Conservation (phyloP, 2,797 vertebrate species). For the Phaenicophaeus curvirostris region DNA sequence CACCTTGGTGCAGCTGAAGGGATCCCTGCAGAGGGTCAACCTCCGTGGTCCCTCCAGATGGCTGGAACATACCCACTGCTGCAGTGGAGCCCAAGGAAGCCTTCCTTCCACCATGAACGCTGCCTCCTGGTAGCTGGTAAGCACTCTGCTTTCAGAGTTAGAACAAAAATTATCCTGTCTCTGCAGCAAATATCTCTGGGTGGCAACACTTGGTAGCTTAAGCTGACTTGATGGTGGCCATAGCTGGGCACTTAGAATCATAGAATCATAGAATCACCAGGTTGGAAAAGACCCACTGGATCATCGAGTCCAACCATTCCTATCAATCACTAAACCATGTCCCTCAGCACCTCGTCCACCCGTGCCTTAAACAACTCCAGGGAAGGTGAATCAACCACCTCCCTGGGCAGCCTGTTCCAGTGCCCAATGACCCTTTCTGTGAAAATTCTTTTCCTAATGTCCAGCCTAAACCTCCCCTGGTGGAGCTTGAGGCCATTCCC, state of each 20-base stretch:
- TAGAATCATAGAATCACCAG: too few relatives aligned
- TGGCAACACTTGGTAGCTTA: accelerated
- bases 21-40: background rate
- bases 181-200: background rate
- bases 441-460: too few relatives aligned
- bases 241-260: background rate
- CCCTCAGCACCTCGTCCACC: too few relatives aligned
- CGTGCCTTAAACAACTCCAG: too few relatives aligned
- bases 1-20: background rate
- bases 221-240: background rate
- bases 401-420: too few relatives aligned
- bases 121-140: background rate
- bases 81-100: background rate
- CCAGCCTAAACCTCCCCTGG: too few relatives aligned
- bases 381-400: too few relatives aligned
- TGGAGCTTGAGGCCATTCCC: too few relatives aligned
- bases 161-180: background rate
- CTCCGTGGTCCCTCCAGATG: accelerated
- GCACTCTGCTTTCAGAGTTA: background rate
- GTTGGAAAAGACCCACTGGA: too few relatives aligned
- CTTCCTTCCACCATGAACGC: background rate
- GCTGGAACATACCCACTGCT: background rate
- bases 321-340: too few relatives aligned
- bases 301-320: too few relatives aligned
- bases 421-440: too few relatives aligned